Evolutionary conservation across 2,797 vertebrate genomes (phyloP).

Genomic region (Enoplosus armatus): DNA sequence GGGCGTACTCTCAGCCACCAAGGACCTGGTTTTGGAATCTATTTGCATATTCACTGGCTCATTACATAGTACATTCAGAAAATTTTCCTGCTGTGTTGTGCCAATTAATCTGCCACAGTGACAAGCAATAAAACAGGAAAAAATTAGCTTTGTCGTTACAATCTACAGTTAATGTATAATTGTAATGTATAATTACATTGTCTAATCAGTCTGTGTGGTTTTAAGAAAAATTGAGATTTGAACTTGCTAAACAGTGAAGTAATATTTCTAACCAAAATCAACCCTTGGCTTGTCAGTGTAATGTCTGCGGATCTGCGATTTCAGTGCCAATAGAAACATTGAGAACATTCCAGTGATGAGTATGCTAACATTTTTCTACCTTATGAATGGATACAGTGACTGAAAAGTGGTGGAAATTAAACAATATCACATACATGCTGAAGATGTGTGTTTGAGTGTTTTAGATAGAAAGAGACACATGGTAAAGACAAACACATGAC

Average conservation of each 20-base stretch:
- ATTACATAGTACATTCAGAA: constrained; percentile 20
- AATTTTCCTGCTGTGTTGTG: constrained; percentile 11
- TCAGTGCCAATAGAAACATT: constrained; percentile 48
- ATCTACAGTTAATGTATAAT: constrained; percentile 8
- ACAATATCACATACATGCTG: not conserved
- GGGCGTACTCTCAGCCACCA: constrained; percentile 11
- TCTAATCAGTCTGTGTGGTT: constrained; percentile 8
- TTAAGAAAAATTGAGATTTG: constrained; percentile 8
- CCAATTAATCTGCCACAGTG: constrained; percentile 7
- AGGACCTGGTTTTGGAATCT: constrained; percentile 35
- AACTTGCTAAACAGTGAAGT: constrained; percentile 5
- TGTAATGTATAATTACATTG: constrained; percentile 14
- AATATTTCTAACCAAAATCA: constrained; percentile 38
- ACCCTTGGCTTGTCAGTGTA: not conserved
- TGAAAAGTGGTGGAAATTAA: constrained; percentile 11
- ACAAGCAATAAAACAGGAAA: constrained; percentile 11
- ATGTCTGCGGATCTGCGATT: constrained; percentile 26
- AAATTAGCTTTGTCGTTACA: not conserved
- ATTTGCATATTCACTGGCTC: constrained; percentile 35
- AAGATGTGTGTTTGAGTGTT: not conserved
- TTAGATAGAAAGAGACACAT: not conserved
- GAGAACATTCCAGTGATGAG: constrained; percentile 36
- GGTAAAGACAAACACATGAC: not conserved
- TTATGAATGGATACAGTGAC: constrained; percentile 24
- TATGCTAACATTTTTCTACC: constrained; percentile 11